Conservation (phyloP, 2,888 invertebrate genomes). For the Cremastinae sp. region DNA sequence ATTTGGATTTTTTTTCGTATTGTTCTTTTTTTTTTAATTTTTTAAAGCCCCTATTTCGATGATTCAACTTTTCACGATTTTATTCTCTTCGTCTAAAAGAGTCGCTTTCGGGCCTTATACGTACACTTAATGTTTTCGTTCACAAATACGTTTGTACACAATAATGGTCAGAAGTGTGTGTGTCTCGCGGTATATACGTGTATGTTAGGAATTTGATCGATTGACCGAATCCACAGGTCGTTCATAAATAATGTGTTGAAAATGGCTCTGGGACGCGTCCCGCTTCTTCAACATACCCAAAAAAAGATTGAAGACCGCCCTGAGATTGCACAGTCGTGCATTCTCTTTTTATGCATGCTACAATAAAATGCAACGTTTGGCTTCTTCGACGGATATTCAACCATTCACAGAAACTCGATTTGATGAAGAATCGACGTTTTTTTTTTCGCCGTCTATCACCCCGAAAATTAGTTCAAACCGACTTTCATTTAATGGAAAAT, state of each 20-base stretch:
- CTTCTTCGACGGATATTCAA: constrained; percentile 12
- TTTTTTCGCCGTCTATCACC: constrained; percentile 7
- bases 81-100: background rate
- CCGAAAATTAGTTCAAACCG: background rate
- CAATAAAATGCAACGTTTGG: constrained; percentile 24
- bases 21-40: background rate
- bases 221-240: constrained; percentile 46
- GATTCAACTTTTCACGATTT: constrained; percentile 5
- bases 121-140: constrained; percentile 49
- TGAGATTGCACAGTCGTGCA: constrained; percentile 4
- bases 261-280: constrained; percentile 40
- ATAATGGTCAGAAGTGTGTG: constrained; percentile 4
- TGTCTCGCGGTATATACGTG: constrained; percentile 1
- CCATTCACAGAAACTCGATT: constrained; percentile 42
- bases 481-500: constrained; percentile 19
- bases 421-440: constrained; percentile 28
- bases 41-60: background rate
- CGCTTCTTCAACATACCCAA: constrained; percentile 26
- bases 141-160: constrained; percentile 44
- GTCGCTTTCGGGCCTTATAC: constrained; percentile 36
- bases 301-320: constrained; percentile 13
- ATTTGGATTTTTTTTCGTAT: constrained; percentile 13
- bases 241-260: constrained; percentile 37
- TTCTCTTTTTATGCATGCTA: background rate
- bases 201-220: constrained; percentile 42